Evolutionary conservation across 2,797 vertebrate species (phyloP).

Genomic region (Amblyraja radiata): DNA sequence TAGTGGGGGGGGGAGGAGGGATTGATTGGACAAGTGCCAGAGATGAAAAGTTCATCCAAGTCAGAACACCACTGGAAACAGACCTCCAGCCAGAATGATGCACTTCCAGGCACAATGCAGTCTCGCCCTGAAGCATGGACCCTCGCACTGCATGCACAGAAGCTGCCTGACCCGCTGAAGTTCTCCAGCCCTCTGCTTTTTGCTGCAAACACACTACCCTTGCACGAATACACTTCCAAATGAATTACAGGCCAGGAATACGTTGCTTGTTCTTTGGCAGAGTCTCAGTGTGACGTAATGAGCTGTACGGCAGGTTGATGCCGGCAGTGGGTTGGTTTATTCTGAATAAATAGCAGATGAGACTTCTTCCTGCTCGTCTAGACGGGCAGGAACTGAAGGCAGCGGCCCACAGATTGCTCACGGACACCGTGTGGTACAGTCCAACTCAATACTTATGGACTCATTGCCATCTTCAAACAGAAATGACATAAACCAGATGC

Average conservation of each 20-base stretch:
- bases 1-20: too few species aligned
- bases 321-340: not conserved
- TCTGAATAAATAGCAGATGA: not conserved
- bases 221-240: not conserved
- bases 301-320: not conserved
- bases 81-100: too few species aligned
- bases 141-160: not conserved
- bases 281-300: too few species aligned
- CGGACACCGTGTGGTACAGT: not conserved
- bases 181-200: too few species aligned
- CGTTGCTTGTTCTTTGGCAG: not conserved
- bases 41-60: too few species aligned
- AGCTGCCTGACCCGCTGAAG: not conserved
- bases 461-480: not conserved
- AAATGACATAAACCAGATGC: slow-evolving; percentile 9
- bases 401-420: not conserved
- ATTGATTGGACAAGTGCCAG: too few species aligned
- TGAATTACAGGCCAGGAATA: not conserved
- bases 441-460: not conserved
- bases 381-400: slow-evolving; percentile 2
- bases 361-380: not conserved
- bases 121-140: too few species aligned
- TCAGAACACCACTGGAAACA: too few species aligned
- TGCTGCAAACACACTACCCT: not conserved
- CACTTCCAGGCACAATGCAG: too few species aligned